Evolutionary conservation across 2,888 invertebrate genomes (phyloP).

Genomic region (Diarsia rubi): DNA sequence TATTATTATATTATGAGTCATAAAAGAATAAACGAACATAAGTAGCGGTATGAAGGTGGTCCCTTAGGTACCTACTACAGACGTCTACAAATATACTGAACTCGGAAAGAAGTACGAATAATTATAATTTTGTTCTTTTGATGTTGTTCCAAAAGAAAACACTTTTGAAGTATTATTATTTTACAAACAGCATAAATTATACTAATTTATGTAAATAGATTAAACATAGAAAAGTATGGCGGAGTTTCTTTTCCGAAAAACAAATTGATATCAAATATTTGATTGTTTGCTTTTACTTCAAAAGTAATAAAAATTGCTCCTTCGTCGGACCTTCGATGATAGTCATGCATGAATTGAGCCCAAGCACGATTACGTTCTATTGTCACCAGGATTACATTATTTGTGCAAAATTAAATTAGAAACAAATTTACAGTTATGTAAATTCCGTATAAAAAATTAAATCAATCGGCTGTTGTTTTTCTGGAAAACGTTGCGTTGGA

Average conservation of each 20-base stretch:
- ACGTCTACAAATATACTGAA: neutral
- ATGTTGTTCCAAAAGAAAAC: conserved; percentile 21
- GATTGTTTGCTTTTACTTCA: neutral
- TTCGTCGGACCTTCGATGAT: too few relatives aligned
- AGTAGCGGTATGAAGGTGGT: neutral
- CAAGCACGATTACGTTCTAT: too few relatives aligned
- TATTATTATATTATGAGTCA: too few relatives aligned
- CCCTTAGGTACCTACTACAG: neutral
- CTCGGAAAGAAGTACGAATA: conserved; percentile 9
- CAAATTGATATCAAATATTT: neutral
- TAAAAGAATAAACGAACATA: neutral
- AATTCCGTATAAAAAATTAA: too few relatives aligned
- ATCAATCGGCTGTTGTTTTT: too few relatives aligned
- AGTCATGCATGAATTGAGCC: too few relatives aligned
- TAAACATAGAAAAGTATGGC: neutral
- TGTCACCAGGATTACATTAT: too few relatives aligned
- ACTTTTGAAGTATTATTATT: neutral
- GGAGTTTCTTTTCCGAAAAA: neutral
- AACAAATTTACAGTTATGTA: too few relatives aligned
- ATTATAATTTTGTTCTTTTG: conserved; percentile 21
- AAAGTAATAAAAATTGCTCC: neutral
- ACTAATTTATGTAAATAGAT: conserved; percentile 13
- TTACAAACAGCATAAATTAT: conserved; percentile 29
- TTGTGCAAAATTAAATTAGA: too few relatives aligned
- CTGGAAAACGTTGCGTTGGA: too few relatives aligned